These are phyloP conservation scores for Machaerirhynchus nigripectus DNA, from an alignment of 2,113 vertebrate species.

Conservation along the genomic window DNA sequence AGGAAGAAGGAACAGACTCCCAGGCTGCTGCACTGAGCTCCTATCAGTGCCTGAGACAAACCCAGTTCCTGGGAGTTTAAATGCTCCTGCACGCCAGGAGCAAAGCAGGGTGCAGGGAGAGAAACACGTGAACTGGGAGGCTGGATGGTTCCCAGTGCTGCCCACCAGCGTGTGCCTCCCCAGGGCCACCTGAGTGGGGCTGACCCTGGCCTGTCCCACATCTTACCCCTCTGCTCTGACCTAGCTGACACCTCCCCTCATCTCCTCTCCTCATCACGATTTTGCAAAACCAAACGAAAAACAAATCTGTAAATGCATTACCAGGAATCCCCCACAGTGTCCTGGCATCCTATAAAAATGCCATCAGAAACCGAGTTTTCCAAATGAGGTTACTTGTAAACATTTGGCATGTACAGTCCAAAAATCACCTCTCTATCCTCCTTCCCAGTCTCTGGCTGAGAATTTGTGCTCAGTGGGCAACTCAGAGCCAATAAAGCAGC, in stretches of 20 bases:
- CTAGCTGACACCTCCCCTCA: background rate
- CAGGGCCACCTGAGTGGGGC: too few species aligned
- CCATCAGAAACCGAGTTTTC: background rate
- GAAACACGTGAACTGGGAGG: background rate
- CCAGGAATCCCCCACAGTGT: background rate
- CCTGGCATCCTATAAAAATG: background rate
- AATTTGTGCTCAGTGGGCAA: background rate
- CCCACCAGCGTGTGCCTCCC: fast-evolving
- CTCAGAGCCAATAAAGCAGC: background rate
- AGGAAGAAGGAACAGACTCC: background rate
- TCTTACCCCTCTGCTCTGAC: background rate
- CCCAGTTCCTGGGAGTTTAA: background rate
- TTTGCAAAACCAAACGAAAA: background rate
- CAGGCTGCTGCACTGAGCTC: background rate
- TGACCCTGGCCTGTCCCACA: background rate
- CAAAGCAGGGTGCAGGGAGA: background rate
- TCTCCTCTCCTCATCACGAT: background rate
- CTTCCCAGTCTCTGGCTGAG: background rate
- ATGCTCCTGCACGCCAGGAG: background rate
- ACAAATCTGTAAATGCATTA: background rate
- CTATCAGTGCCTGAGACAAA: background rate
- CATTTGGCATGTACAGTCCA: background rate
- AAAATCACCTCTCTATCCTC: background rate
- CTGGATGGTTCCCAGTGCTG: background rate
- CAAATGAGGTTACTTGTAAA: background rate